These are phyloP conservation scores for Micoletzkya japonica DNA, from an alignment of 2,888 invertebrate species.

Conservation along the genomic window DNA sequence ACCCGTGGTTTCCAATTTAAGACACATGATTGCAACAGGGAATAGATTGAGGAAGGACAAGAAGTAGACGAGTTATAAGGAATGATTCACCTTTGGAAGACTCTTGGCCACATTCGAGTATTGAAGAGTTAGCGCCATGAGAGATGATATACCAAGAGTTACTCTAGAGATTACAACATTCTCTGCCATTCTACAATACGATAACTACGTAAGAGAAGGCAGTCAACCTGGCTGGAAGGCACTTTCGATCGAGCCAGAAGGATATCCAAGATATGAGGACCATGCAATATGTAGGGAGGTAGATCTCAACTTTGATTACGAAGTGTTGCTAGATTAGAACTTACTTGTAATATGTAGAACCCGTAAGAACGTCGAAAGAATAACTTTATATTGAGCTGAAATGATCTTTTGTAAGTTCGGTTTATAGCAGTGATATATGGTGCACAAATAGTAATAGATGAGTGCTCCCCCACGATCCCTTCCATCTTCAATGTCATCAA, in stretches of 20 bases:
- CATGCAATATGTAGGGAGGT: constrained; percentile 63
- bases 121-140: constrained; percentile 63
- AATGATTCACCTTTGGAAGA: constrained; percentile 54
- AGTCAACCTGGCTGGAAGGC: constrained; percentile 40
- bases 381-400: constrained; percentile 59
- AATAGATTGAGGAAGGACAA: no score
- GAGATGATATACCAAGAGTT: constrained; percentile 58
- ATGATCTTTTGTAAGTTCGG: no score
- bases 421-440: no score
- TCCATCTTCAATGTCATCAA: no score
- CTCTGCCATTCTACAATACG: neutral
- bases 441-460: no score
- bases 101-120: constrained; percentile 60
- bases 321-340: neutral
- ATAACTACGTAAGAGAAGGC: neutral
- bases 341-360: constrained; percentile 57
- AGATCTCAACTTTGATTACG: constrained; percentile 46
- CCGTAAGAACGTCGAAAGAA: constrained; percentile 60
- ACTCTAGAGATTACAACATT: constrained; percentile 34
- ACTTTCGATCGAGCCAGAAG: constrained; percentile 61
- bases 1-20: no score
- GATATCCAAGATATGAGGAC: constrained; percentile 64
- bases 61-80: no score
- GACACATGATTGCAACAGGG: no score
- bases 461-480: no score